phyloP scores from a whole-genome alignment of 2,797 vertebrate species.

The Myotis myotis region DNA sequence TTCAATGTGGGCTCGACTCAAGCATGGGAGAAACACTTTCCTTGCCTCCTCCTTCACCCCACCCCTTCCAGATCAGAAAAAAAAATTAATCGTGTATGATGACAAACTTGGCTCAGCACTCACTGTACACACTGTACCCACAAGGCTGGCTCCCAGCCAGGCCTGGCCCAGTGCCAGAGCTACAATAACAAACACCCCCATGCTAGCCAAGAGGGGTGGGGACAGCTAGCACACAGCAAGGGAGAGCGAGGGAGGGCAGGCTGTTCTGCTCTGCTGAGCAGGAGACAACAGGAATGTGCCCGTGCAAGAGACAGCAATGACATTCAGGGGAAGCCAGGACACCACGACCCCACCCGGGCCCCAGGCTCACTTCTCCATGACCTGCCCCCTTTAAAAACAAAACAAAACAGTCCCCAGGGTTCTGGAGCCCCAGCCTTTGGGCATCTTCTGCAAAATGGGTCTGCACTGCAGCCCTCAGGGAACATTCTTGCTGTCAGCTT shows the following conservation, averaged over 20 bases:
- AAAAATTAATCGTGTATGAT: constrained; percentile 81
- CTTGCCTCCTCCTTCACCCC: constrained; percentile 79
- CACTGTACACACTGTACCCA: constrained; percentile 99
- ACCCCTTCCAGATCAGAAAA: constrained; percentile 85
- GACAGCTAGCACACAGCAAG: not conserved
- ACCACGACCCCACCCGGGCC: not conserved
- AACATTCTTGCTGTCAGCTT: not conserved
- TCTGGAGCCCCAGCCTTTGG: not conserved
- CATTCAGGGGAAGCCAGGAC: not conserved
- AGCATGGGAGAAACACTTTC: constrained; percentile 67
- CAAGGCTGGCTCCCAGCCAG: constrained; percentile 91
- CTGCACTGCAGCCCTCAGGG: not conserved
- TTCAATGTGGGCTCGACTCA: constrained; percentile 72
- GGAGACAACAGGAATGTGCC: not conserved
- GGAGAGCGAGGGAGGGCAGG: not conserved
- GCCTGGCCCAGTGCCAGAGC: constrained; percentile 88
- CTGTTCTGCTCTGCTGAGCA: not conserved
- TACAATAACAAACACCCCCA: constrained; percentile 90
- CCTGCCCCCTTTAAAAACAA: not conserved
- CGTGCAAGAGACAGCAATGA: not conserved
- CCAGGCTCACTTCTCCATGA: not conserved
- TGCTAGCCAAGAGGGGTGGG: constrained; percentile 78
- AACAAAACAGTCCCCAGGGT: too few species aligned
- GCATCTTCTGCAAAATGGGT: not conserved
- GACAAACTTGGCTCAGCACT: constrained; percentile 91